phyloP scores from a whole-genome alignment of 1,140 invertebrate species.

The Bombyx mandarina region DNA sequence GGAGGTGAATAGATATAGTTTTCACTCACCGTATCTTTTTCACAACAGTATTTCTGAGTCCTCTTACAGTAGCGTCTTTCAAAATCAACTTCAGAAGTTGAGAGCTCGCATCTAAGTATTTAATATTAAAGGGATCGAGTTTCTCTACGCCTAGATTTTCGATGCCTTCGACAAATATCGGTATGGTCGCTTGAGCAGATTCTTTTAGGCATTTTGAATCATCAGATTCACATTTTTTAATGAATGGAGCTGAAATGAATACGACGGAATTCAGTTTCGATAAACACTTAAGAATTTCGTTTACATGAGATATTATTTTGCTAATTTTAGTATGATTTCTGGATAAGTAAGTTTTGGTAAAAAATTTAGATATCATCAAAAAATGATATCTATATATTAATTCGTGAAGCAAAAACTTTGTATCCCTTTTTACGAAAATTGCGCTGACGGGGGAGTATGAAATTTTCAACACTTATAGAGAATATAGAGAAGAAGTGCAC shows the following conservation, averaged over 20 bases:
- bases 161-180: constrained; percentile 23
- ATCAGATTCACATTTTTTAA: constrained; percentile 27
- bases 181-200: constrained; percentile 19
- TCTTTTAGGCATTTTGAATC: constrained; percentile 30
- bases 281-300: too few species aligned
- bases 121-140: constrained; percentile 26
- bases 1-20: background rate
- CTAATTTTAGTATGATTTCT: too few species aligned
- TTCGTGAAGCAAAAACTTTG: too few species aligned
- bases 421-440: too few species aligned
- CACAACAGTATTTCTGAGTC: constrained; percentile 22
- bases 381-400: too few species aligned
- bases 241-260: constrained; percentile 22
- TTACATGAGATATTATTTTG: too few species aligned
- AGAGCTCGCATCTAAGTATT: constrained; percentile 24
- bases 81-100: constrained; percentile 24
- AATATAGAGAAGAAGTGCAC: too few species aligned
- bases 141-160: constrained; percentile 27
- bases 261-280: background rate
- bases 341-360: too few species aligned
- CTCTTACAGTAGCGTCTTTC: constrained; percentile 20
- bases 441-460: too few species aligned
- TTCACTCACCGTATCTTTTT: constrained; percentile 30
- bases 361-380: too few species aligned
- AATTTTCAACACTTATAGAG: too few species aligned